A percentile compares a stretch with the other conserved stretches of the same genome.
phyloP scores from a whole-genome alignment of 2,888 invertebrate species.

The Ischnus inquisitorius region DNA sequence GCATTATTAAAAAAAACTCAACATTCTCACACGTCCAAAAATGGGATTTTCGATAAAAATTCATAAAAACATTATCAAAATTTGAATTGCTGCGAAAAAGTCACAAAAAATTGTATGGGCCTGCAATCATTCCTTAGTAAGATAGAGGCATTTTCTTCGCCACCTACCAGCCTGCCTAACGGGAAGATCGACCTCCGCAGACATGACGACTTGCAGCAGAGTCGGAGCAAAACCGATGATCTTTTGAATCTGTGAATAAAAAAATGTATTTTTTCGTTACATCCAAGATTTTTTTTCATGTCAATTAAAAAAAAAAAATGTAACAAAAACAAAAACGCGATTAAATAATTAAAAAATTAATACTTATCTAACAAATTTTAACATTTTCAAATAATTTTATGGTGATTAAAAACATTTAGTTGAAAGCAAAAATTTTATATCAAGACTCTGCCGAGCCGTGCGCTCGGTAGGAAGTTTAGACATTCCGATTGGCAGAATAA shows the following conservation, averaged over 20 bases:
- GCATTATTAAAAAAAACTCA: not conserved
- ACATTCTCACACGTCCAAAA: not conserved
- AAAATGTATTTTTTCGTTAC: slow-evolving; percentile 4
- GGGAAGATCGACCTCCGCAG: slow-evolving; percentile 95
- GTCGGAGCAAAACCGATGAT: slow-evolving; percentile 98
- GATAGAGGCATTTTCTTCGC: not conserved
- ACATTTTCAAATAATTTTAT: no score
- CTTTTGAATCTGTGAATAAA: slow-evolving; percentile 91
- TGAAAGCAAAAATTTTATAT: no score
- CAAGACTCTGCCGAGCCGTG: not conserved
- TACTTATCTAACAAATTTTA: no score
- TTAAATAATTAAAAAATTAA: no score
- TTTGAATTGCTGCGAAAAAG: not conserved
- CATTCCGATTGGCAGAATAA: slow-evolving; percentile 12
- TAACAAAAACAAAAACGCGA: not conserved
- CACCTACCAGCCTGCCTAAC: slow-evolving; percentile 94
- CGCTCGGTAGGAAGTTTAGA: not conserved
- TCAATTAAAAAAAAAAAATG: no score
- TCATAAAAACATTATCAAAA: not conserved
- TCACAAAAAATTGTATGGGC: not conserved
- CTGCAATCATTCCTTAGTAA: not conserved
- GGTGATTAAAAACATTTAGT: no score
- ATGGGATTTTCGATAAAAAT: not conserved
- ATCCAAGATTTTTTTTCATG: not conserved
- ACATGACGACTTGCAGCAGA: slow-evolving; percentile 97